Evolutionary conservation across 1,140 invertebrate genomes (phyloP).

Genomic region (Eurosta solidaginis): DNA sequence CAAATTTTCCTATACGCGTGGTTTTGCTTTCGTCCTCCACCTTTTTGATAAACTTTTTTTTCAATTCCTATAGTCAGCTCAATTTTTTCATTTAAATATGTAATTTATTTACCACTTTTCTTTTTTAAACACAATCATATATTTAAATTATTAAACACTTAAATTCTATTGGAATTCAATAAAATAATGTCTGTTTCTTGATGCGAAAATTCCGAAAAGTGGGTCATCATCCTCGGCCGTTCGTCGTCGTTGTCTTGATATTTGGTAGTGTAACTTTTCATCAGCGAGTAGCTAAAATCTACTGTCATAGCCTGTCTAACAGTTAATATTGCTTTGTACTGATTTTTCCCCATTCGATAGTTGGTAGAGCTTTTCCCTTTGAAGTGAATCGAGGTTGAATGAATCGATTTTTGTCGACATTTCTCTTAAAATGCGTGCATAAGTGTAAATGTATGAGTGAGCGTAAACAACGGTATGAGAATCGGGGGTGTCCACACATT

Average conservation of each 20-base stretch:
- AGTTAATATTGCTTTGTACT: not conserved
- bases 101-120: not conserved
- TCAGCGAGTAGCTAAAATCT: conserved; percentile 27
- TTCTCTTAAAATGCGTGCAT: too few relatives aligned
- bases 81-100: not conserved
- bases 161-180: not conserved
- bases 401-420: conserved; percentile 11
- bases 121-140: not conserved
- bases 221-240: conserved; percentile 47
- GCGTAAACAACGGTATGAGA: too few relatives aligned
- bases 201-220: conserved; percentile 58
- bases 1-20: not conserved
- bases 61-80: not conserved
- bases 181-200: conserved; percentile 36
- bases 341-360: not conserved
- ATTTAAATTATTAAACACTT: conserved; percentile 38
- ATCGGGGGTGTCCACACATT: too few relatives aligned
- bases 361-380: not conserved
- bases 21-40: not conserved
- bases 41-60: too few relatives aligned
- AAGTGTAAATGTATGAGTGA: too few relatives aligned
- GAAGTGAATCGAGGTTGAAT: not conserved
- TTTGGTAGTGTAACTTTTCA: conserved; percentile 47
- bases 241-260: conserved; percentile 41
- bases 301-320: not conserved